phyloP scores from a whole-genome alignment of 2,888 invertebrate species.

The Gibbula magus region DNA sequence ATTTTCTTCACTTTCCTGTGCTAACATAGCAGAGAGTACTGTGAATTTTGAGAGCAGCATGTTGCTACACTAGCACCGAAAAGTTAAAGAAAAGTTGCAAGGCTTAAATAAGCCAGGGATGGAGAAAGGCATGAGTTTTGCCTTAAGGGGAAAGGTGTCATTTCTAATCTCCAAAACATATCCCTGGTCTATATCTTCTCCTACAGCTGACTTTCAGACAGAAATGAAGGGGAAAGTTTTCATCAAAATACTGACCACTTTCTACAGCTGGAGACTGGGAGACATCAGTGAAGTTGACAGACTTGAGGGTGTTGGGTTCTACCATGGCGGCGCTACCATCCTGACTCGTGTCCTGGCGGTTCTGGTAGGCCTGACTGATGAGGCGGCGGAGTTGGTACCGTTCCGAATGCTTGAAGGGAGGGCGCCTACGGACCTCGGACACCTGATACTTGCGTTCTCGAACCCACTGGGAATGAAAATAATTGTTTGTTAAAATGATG shows the following conservation, averaged over 20 bases:
- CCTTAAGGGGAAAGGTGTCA: no score
- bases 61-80: no score
- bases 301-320: conserved; percentile 1
- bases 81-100: no score
- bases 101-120: no score
- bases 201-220: no score
- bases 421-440: conserved; percentile 52
- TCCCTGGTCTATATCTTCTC: no score
- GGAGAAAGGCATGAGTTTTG: no score
- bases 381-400: conserved; percentile 92
- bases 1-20: no score
- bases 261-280: background rate
- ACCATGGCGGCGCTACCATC: conserved; percentile 11
- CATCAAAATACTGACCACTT: background rate
- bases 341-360: conserved; percentile 74
- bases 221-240: no score
- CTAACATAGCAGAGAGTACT: no score
- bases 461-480: conserved; percentile 47
- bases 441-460: conserved; percentile 57
- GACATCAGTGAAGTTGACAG: conserved; percentile 21
- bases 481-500: background rate
- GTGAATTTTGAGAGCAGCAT: no score
- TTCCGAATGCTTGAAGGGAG: conserved; percentile 83
- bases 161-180: no score
- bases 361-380: conserved; percentile 86